A percentile compares a stretch with the other conserved stretches of the same genome.
Evolutionary conservation across 1,140 invertebrate genomes (phyloP).

Genomic region (Trialeurodes vaporariorum): DNA sequence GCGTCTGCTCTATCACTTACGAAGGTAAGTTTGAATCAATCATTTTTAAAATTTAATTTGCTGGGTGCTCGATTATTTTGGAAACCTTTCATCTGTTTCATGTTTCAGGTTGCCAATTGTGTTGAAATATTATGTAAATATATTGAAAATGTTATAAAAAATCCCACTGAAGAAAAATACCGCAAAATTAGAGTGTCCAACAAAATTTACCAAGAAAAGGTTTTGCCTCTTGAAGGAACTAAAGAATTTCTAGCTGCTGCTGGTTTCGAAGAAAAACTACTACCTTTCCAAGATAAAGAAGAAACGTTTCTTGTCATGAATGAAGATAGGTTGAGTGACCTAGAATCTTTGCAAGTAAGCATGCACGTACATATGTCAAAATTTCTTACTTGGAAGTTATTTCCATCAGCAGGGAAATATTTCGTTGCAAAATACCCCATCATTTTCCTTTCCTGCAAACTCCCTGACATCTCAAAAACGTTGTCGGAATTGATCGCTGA

Average conservation of each 20-base stretch:
- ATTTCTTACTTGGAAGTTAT: too few species aligned
- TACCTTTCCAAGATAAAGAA: constrained; percentile 31
- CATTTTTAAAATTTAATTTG: too few species aligned
- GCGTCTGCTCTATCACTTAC: too few species aligned
- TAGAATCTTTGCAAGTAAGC: constrained; percentile 44
- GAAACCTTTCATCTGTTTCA: too few species aligned
- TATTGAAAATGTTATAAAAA: constrained; percentile 75
- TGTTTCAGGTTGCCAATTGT: constrained; percentile 60
- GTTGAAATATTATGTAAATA: constrained; percentile 80
- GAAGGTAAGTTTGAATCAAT: too few species aligned
- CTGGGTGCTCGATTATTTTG: too few species aligned
- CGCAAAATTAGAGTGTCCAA: constrained; percentile 80
- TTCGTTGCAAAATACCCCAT: too few species aligned
- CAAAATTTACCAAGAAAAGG: constrained; percentile 65
- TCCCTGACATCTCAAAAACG: too few species aligned
- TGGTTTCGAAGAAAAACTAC: constrained; percentile 51
- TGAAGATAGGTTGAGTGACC: constrained; percentile 39
- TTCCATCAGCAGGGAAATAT: too few species aligned
- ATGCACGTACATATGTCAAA: too few species aligned
- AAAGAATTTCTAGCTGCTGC: constrained; percentile 70
- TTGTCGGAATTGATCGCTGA: too few species aligned
- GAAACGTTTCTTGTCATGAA: constrained; percentile 53
- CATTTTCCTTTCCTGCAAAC: too few species aligned
- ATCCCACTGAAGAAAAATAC: constrained; percentile 80
- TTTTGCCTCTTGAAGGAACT: constrained; percentile 62